A percentile compares a stretch with the other conserved stretches of the same genome.
Evolutionary conservation across 2,797 vertebrate species (phyloP).

Genomic region (Enteromius viviparus): DNA sequence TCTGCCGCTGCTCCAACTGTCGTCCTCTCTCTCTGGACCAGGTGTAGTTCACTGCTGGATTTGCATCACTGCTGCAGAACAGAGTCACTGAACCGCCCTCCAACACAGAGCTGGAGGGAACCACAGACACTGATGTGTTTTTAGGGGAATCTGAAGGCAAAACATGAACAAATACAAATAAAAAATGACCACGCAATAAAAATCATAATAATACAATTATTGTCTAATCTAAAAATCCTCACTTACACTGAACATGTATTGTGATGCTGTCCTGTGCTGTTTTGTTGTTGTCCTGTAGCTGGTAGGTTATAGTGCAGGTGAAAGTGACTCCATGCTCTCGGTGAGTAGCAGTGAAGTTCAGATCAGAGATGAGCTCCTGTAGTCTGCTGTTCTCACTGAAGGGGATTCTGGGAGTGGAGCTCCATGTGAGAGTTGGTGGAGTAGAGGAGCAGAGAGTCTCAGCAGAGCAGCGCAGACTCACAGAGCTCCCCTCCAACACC

Average conservation of each 20-base stretch:
- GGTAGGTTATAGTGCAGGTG: constrained; percentile 44
- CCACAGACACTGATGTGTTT: constrained; percentile 13
- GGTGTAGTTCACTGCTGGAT: not conserved
- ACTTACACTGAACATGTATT: constrained; percentile 33
- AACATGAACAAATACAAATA: no score
- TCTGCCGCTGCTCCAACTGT: no score
- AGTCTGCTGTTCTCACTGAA: constrained; percentile 28
- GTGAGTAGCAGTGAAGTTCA: constrained; percentile 34
- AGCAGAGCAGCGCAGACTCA: constrained; percentile 69
- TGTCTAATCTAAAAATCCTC: constrained; percentile 36
- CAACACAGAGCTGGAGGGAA: not conserved
- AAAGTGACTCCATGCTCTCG: constrained; percentile 18
- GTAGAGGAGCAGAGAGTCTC: constrained; percentile 61
- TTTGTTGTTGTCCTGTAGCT: constrained; percentile 9
- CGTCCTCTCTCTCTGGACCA: no score
- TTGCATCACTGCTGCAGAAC: constrained; percentile 25
- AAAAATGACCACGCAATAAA: no score
- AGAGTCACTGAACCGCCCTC: constrained; percentile 29
- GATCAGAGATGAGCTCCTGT: constrained; percentile 34
- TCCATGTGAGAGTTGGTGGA: constrained; percentile 54
- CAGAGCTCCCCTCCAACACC: constrained; percentile 63
- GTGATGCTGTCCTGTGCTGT: constrained; percentile 1
- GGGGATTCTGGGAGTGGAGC: constrained; percentile 58
- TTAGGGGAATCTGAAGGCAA: not conserved
- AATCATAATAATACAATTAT: no score